Base-by-base conservation (phyloP, 1,140 invertebrate species). In the Bombus pascuorum region DNA sequence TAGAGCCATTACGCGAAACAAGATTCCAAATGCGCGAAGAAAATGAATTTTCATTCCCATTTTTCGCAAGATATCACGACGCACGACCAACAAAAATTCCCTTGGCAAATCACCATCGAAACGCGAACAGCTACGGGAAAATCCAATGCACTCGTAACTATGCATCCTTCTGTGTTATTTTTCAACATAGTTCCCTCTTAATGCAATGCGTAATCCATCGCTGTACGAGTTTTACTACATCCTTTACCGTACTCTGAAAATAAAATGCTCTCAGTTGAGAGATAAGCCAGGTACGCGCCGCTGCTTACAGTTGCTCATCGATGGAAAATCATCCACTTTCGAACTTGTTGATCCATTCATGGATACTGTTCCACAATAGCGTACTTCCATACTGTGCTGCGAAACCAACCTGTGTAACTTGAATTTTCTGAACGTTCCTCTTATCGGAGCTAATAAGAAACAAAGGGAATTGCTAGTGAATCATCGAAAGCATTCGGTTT, bases 271-370 rank as follows among this genome's bases (percentile, higher is more conserved):
- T 12, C 59, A n/a, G 59, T n/a, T 13, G 59, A 5, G 59, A 62
- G 59, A n/a, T 28, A 62, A 62, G 12, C 59, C 59, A n/a, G 28
- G 59, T 62, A 62, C 28, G 59, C 59, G 10, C 28, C 28, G 59
- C 59, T 62, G 59, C 59, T 28, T 62, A 28, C 28, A 2, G 59
- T n/a, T 62, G 59, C 59, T 62, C 59, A 62, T 62, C 59, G 59
- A 62, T 62, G 59, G 59, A n/a, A 62, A 62, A 62, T 62, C 59
- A 62, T 62, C 59, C 28, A 62, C 59, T 62, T 62, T 62, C 59
- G 25, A 62, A 62, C 59, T 62, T 62, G 59, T 62, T 62, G 59
- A 62, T 62, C 59, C 59, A 62, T 62, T 62, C 59, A 62, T 4
- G 59, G 59, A 62, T 62, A 62, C 25, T 4, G 12, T 62, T 62